Percentiles rank a stretch among this genome's conserved stretches.
phyloP scores from a whole-genome alignment of 2,797 vertebrate genomes.

The Dallia pectoralis region DNA sequence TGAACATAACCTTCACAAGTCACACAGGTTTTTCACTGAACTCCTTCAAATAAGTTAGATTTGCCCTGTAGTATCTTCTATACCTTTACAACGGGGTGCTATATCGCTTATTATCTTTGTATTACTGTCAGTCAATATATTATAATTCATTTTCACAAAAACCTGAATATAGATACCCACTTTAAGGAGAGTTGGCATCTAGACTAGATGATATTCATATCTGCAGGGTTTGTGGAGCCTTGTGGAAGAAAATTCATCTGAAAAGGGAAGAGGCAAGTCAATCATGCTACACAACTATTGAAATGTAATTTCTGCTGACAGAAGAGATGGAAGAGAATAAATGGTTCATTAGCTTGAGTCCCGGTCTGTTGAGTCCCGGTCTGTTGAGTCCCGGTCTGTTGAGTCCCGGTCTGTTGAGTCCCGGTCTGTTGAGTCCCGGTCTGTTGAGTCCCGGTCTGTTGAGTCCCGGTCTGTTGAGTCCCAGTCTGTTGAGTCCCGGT shows the following conservation, averaged over 20 bases:
- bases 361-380: no score
- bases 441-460: no score
- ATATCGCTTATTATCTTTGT: not conserved
- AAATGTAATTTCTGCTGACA: constrained; percentile 26
- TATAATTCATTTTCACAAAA: not conserved
- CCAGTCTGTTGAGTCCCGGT: no score
- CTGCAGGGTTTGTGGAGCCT: not conserved
- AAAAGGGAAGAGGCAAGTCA: not conserved
- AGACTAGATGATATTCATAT: not conserved
- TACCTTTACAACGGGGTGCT: not conserved
- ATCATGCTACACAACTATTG: not conserved
- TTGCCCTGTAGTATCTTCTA: not conserved
- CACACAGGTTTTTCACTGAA: constrained; percentile 19
- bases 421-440: no score
- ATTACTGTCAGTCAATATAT: not conserved
- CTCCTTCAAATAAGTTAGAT: constrained; percentile 9
- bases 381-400: no score
- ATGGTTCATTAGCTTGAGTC: constrained; percentile 5
- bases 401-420: no score
- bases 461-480: no score
- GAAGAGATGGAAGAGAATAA: constrained; percentile 24
- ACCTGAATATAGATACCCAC: not conserved
- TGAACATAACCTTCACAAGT: constrained; percentile 37
- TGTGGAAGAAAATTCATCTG: not conserved
- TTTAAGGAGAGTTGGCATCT: not conserved